Conservation (phyloP, 2,113 vertebrate genomes). For the Coturnix japonica region DNA sequence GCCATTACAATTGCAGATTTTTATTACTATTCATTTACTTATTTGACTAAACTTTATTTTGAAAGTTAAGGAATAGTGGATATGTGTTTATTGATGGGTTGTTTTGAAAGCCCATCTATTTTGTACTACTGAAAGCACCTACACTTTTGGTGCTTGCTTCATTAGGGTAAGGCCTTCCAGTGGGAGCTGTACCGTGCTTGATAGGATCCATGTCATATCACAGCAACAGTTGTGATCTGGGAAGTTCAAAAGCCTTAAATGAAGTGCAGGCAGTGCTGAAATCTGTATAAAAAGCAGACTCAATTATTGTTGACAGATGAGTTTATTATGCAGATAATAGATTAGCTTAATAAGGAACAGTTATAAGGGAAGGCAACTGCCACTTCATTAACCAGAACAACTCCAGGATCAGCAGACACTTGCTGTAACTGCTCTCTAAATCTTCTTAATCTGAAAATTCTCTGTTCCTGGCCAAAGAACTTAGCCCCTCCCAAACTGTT, state of each 20-base stretch:
- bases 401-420: neutral
- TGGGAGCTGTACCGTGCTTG: accelerated
- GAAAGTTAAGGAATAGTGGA: neutral
- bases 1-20: neutral
- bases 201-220: neutral
- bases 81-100: neutral
- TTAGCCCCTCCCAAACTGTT: neutral
- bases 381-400: neutral
- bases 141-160: neutral
- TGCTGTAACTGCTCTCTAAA: neutral
- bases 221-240: neutral
- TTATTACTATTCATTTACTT: neutral
- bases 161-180: accelerated
- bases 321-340: neutral
- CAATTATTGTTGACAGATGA: neutral
- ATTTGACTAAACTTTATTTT: neutral
- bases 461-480: neutral
- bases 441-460: neutral
- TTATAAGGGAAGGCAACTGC: neutral
- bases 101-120: neutral
- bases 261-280: neutral
- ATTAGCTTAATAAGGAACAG: neutral
- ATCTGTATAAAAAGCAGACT: neutral
- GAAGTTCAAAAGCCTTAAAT: neutral
- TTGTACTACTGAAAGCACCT: neutral